phyloP scores from a whole-genome alignment of 2,888 invertebrate species.

The Antheraea yamamai region DNA sequence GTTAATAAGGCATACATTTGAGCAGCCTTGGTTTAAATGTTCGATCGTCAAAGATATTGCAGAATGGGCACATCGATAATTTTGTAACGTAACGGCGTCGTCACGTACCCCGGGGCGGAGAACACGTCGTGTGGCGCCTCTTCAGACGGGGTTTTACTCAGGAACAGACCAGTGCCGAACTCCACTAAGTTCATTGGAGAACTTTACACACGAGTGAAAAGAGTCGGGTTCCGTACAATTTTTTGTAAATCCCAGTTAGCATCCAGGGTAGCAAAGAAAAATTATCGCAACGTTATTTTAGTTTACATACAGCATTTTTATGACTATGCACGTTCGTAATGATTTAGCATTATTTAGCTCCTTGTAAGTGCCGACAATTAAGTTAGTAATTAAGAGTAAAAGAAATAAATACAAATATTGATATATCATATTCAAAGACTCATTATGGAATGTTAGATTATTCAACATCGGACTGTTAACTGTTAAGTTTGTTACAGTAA shows the following conservation, averaged over 20 bases:
- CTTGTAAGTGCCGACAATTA: neutral
- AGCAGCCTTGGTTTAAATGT: conserved; percentile 12
- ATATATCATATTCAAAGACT: conserved; percentile 24
- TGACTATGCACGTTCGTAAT: conserved; percentile 27
- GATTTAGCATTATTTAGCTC: neutral
- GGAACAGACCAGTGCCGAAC: conserved; percentile 96
- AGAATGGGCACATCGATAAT: conserved; percentile 63
- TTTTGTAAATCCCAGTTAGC: conserved; percentile 62
- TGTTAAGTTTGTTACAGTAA: neutral
- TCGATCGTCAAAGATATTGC: conserved; percentile 55
- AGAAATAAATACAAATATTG: neutral
- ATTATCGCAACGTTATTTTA: conserved; percentile 64
- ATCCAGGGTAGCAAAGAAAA: conserved; percentile 79
- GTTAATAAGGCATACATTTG: no score
- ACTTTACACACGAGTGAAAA: conserved; percentile 76
- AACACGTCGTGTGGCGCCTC: conserved; percentile 88
- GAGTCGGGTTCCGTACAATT: conserved; percentile 43
- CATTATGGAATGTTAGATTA: neutral
- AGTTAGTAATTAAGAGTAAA: neutral
- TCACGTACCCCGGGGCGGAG: conserved; percentile 84
- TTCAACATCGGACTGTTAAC: neutral
- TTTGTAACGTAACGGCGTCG: conserved; percentile 52
- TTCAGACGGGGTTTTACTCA: conserved; percentile 95
- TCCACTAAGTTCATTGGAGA: conserved; percentile 97
- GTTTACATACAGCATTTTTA: conserved; percentile 48